These are phyloP conservation scores for Brachionus paranguensis DNA, from an alignment of 1,140 invertebrate genomes.

Conservation along the genomic window DNA sequence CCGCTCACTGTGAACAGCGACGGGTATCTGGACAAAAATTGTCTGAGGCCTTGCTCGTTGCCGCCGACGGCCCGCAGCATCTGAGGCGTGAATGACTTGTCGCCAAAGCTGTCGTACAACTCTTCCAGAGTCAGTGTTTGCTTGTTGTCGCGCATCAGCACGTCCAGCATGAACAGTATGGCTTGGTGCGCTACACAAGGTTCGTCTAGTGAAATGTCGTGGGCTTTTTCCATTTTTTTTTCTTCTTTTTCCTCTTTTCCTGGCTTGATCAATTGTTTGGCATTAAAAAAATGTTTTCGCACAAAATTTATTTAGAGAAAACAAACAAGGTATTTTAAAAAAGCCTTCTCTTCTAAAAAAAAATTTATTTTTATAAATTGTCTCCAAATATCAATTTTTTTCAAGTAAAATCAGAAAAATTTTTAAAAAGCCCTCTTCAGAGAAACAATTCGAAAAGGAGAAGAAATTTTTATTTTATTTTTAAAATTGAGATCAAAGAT, in stretches of 20 bases:
- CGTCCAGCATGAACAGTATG: constrained; percentile 57
- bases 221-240: constrained; percentile 40
- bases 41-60: constrained; percentile 55
- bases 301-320: neutral
- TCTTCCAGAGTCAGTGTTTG: constrained; percentile 52
- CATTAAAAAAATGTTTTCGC: neutral
- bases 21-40: constrained; percentile 56
- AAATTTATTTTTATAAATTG: neutral
- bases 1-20: constrained; percentile 56
- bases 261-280: neutral
- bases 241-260: no score
- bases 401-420: neutral
- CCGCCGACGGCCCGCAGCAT: constrained; percentile 55
- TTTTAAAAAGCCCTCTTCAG: neutral
- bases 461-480: no score
- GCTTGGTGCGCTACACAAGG: constrained; percentile 50
- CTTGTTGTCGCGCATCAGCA: constrained; percentile 53
- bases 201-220: constrained; percentile 41
- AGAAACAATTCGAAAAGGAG: no score
- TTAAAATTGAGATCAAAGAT: no score
- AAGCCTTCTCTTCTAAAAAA: neutral
- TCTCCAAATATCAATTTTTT: no score
- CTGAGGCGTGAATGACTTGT: constrained; percentile 54
- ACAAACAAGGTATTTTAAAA: neutral
- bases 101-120: constrained; percentile 55